Evolutionary conservation across 2,797 vertebrate genomes (phyloP).

Genomic region (Rhodeus uyekii): DNA sequence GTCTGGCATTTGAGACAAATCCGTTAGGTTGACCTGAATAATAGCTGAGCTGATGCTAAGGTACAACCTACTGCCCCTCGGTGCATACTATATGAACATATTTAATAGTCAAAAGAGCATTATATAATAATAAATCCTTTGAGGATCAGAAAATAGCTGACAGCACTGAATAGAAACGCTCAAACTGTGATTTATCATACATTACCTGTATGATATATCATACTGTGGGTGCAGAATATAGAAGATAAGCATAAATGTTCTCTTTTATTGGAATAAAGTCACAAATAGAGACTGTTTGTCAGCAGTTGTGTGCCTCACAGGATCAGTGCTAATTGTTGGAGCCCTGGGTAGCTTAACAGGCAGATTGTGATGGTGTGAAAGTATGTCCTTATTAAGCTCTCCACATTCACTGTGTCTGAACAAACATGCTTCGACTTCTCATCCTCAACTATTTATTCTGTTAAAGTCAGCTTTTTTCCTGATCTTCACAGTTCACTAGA

Average conservation of each 20-base stretch:
- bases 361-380: slow-evolving; percentile 43
- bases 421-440: slow-evolving; percentile 38
- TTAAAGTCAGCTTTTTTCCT: slow-evolving; percentile 45
- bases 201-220: background rate
- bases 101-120: background rate
- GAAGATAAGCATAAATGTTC: background rate
- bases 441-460: slow-evolving; percentile 35
- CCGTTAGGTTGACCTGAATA: slow-evolving; percentile 34
- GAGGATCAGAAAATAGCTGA: background rate
- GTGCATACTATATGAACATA: background rate
- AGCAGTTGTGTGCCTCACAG: background rate
- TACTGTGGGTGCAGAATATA: background rate
- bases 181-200: background rate
- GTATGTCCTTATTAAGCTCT: slow-evolving; percentile 30
- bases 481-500: slow-evolving; percentile 45
- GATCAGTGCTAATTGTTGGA: slow-evolving; percentile 18
- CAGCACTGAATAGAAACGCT: background rate
- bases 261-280: background rate
- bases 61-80: background rate
- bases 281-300: slow-evolving; percentile 5
- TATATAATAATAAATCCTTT: background rate
- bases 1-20: slow-evolving; percentile 37
- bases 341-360: slow-evolving; percentile 6
- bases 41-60: background rate
- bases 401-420: slow-evolving; percentile 30